phyloP scores from a whole-genome alignment of 2,888 invertebrate species.

The Morpho achilles region DNA sequence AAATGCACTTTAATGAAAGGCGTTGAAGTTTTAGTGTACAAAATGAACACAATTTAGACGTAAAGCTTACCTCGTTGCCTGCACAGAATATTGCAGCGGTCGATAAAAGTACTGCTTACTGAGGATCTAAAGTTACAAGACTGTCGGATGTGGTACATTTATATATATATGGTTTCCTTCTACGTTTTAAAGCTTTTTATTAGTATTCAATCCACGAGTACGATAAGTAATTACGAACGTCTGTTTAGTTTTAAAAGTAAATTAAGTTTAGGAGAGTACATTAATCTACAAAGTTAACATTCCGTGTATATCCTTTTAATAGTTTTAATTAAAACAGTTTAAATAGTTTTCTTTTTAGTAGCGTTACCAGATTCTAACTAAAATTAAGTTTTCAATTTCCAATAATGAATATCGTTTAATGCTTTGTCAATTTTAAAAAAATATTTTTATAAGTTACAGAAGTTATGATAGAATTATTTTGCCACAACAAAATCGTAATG shows the following conservation, averaged over 20 bases:
- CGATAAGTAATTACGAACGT: slow-evolving; percentile 3
- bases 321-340: background rate
- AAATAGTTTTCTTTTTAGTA: background rate
- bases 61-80: slow-evolving; percentile 27
- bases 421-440: too few species aligned
- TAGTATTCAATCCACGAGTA: slow-evolving; percentile 22
- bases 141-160: slow-evolving; percentile 34
- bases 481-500: too few species aligned
- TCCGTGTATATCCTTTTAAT: background rate
- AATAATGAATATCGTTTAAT: too few species aligned
- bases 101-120: slow-evolving; percentile 31
- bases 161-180: background rate
- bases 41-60: slow-evolving; percentile 42
- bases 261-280: too few species aligned
- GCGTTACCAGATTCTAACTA: too few species aligned
- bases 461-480: too few species aligned
- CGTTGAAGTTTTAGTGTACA: slow-evolving; percentile 36
- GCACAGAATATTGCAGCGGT: slow-evolving; percentile 42
- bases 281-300: too few species aligned
- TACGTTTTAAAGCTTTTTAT: background rate
- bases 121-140: slow-evolving; percentile 23
- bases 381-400: too few species aligned
- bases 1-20: slow-evolving; percentile 30
- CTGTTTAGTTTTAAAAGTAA: background rate
- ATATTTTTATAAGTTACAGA: too few species aligned